phyloP scores from a whole-genome alignment of 2,797 vertebrate species.

The Bovichtus variegatus region DNA sequence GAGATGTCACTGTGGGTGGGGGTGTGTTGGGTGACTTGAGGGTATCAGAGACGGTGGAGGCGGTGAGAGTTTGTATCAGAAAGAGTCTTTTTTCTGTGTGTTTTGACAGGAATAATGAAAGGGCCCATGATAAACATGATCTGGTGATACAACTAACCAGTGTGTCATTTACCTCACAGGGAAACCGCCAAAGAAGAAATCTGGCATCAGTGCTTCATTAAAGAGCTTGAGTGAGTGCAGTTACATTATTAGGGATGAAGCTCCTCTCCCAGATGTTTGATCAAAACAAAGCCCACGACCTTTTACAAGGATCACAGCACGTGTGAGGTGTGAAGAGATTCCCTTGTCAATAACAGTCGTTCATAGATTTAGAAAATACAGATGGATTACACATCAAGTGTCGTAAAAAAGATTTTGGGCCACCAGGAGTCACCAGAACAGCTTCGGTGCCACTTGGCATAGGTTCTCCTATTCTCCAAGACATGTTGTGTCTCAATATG shows the following conservation, averaged over 20 bases:
- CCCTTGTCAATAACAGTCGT: not conserved
- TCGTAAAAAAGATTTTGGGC: not conserved
- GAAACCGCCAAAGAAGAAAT: constrained; percentile 4
- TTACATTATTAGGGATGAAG: constrained; percentile 10
- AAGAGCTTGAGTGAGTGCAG: constrained; percentile 2
- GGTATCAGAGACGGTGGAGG: constrained; percentile 34
- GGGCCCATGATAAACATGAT: constrained; percentile 4
- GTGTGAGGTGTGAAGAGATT: not conserved
- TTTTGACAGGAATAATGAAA: constrained; percentile 36
- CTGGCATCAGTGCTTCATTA: constrained; percentile 35
- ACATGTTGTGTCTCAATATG: too few species aligned
- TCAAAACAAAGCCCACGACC: constrained; percentile 4
- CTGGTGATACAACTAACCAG: constrained; percentile 13
- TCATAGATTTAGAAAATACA: not conserved
- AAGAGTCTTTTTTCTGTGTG: constrained; percentile 6
- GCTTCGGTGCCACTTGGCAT: not conserved
- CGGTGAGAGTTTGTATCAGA: constrained; percentile 46
- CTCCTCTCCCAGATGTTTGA: constrained; percentile 20
- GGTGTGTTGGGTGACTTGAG: constrained; percentile 40
- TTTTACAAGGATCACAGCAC: not conserved
- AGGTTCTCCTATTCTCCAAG: not conserved
- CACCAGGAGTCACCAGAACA: not conserved
- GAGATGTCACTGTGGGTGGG: constrained; percentile 69
- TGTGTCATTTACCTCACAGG: constrained; percentile 10
- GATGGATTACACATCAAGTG: not conserved